Evolutionary conservation across 1,140 invertebrate genomes (phyloP).

Genomic region (Zaprionus davidi): DNA sequence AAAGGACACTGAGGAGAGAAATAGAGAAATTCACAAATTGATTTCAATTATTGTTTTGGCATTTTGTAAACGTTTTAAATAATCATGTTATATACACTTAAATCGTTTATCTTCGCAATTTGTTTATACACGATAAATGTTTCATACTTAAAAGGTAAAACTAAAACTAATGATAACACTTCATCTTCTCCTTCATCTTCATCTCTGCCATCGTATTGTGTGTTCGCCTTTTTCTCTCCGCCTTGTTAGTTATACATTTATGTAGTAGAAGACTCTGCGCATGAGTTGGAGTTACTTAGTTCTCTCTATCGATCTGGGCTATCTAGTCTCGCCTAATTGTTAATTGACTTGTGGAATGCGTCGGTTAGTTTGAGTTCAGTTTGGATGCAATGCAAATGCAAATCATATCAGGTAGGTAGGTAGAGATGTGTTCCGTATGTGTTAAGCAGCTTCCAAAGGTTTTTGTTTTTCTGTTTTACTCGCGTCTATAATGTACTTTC

Average conservation of each 20-base stretch:
- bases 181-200: constrained; percentile 27
- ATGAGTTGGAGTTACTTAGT: constrained; percentile 36
- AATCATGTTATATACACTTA: constrained; percentile 72
- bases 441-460: constrained; percentile 34
- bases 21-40: constrained; percentile 24
- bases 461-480: constrained; percentile 2
- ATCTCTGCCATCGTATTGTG: not conserved
- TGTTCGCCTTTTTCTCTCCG: not conserved
- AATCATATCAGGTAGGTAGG: constrained; percentile 40
- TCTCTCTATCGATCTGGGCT: constrained; percentile 32
- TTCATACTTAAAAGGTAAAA: constrained; percentile 71
- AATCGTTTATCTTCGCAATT: constrained; percentile 29
- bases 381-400: constrained; percentile 37
- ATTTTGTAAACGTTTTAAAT: constrained; percentile 45
- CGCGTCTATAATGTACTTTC: constrained; percentile 32
- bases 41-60: constrained; percentile 50
- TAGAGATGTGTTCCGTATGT: constrained; percentile 7
- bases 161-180: constrained; percentile 82
- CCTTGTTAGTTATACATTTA: constrained; percentile 35
- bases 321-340: constrained; percentile 37
- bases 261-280: constrained; percentile 69
- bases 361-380: constrained; percentile 18
- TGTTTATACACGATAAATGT: constrained; percentile 53
- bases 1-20: not conserved
- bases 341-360: constrained; percentile 72